Evolutionary conservation across 2,113 vertebrate species (phyloP), one percentile per base, ranked within the genome.

Genomic region (Oreochromis aureus): DNA sequence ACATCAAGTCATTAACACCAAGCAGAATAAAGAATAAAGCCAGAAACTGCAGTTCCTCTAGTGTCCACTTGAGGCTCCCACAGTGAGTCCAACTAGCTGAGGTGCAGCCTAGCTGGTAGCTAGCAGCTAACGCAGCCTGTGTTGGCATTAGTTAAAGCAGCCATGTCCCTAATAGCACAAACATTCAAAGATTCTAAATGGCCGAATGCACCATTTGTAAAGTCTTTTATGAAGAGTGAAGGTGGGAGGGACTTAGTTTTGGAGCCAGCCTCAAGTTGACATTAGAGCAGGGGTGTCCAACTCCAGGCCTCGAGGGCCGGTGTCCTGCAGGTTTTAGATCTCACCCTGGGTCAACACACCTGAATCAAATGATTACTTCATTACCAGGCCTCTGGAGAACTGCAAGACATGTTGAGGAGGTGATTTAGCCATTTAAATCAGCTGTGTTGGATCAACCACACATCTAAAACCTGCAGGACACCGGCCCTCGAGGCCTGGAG

Each of bases 381-480:
- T 58, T 0, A 58, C 0, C 24, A 9, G 24, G 13, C 13, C 1
- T 59, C 56, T 59, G 13, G 24, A 59, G 56, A 58, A 30, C 7
- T 30, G 9, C 56, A 59, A 0, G 27, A 16, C 5, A 59, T 59
- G 56, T 16, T 59, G 15, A 59, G 7, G 27, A 59, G 24, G 7
- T 59, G 0, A 6, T 59, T 59, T 59, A 59, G 15, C 7, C 56
- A 0, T 10, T 18, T 10, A 0, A 0, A 59, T 32, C 15, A 32
- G 7, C 56, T 18, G 27, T 59, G 56, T 0, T 59, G 15, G 27
- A 2, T 59, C 27, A 32, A 5, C 1, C 2, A 59, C 15, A 59
- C 56, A 32, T 59, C 56, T 18, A 32, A 32, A 32, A 18, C 0
- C 58, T 59, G 15, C 58, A 18, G 58, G 56, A 59, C 56, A 16